phyloP scores from a whole-genome alignment of 2,113 vertebrate species.

The Corvus hawaiiensis region DNA sequence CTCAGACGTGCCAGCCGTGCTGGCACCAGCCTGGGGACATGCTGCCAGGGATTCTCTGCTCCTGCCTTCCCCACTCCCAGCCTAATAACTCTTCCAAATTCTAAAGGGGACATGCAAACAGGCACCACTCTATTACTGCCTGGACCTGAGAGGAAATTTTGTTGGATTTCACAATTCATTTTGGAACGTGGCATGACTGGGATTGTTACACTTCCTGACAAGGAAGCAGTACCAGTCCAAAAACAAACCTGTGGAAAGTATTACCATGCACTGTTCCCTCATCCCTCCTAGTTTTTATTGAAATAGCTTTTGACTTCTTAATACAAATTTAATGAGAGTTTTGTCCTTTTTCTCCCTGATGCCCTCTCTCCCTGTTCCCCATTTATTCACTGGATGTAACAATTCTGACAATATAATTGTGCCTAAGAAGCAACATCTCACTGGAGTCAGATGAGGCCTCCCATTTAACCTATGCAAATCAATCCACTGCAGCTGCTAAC shows the following conservation, averaged over 20 bases:
- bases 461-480: not conserved
- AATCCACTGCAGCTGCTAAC: not conserved
- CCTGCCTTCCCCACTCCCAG: not conserved
- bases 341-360: not conserved
- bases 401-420: not conserved
- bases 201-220: not conserved
- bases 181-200: fast-evolving
- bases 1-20: not conserved
- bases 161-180: not conserved
- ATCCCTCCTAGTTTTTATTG: not conserved
- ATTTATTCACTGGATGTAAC: not conserved
- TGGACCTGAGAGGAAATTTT: not conserved
- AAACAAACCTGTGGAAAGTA: not conserved
- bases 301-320: not conserved
- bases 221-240: not conserved
- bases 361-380: not conserved
- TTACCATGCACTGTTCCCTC: not conserved
- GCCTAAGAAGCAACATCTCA: not conserved
- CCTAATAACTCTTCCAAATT: no score
- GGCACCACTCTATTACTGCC: no score
- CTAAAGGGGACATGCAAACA: not conserved
- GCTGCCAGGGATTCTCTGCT: not conserved
- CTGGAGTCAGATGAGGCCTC: not conserved
- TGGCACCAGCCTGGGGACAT: not conserved
- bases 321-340: not conserved